Evolutionary conservation across 2,113 vertebrate species (phyloP), one percentile per base, ranked within the genome.

Genomic region (Micromys minutus): DNA sequence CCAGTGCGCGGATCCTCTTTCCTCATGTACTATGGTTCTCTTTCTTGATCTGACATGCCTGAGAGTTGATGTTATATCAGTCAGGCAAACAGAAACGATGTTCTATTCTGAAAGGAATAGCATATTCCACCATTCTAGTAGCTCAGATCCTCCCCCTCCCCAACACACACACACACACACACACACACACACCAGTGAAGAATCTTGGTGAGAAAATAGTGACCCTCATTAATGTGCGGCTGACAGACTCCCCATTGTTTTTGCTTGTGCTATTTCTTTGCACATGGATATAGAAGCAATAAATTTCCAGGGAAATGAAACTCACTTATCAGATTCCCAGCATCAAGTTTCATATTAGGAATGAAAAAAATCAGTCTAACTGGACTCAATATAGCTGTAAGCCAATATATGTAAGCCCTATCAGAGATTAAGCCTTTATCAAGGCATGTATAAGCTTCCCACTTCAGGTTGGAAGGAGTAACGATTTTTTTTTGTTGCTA

Each of bases 241-340:
- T 89, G 97, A 98, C 98, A 98, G 97, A 96, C 89, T 84, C 95
- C 89, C 98, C 98, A 98, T 98, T 98, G 98, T 98, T 98, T 98
- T 98, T 98, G 96, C 98, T 97, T 96, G 94, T 89, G 98, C 97
- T 97, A 94, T 98, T 98, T 98, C 98, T 98, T 98, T 97, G 97
- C 97, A 97, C 97, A 97, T 98, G 97, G 97, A 98, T 98, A 98
- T 95, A 98, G 97, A 98, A 97, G 98, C 98, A 98, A 98, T 98
- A 98, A 98, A 98, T 98, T 98, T 98, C 98, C 98, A 98, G 98
- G 98, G 98, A 98, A 98, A 98, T 98, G 98, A 98, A 98, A 98
- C 98, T 96, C 98, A 96, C 98, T 98, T 98, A 98, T 98, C 98
- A 98, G 98, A 98, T 99, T 98, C 98, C 95, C 98, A 97, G 98